Base-by-base conservation (phyloP, 2,113 vertebrate genomes). In the Paracanthobrama guichenoti region DNA sequence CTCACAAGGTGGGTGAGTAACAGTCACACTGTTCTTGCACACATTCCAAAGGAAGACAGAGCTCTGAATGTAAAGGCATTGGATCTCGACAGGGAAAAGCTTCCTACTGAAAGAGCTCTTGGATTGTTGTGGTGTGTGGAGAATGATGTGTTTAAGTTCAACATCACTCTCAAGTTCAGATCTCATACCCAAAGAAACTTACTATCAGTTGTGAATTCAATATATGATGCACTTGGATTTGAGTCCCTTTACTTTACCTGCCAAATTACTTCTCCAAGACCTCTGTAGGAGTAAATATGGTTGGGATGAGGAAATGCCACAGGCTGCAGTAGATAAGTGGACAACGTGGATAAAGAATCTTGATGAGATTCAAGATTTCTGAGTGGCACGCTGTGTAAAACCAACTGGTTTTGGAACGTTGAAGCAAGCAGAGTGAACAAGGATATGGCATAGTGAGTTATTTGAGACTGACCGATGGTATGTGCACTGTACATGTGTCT, bases 271-370 rank as follows among this genome's bases (percentile, higher is more conserved):
- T 66, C 3, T 66, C 26, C 62, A 66, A 66, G 62, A 66, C 14
- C 62, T 66, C 13, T 66, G 26, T 66, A 31, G 28, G 62, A 35
- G 28, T 31, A 66, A 66, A 16, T 31, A 13, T 66, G 62, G 31
- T 42, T 69, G 16, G 66, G 16, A 42, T 42, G 66, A 69, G 66
- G 31, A 69, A 22, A 69, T 69, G 4, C 66, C 31, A 20, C 31
- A 39, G 16, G 31, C 31, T 39, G 35, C 55, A 57, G 55, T 57
- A 7, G 53, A 22, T 22, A 18, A 22, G 31, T 69, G 31, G 66
- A 69, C 18, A 69, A 69, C 31, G 26, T 66, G 62, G 62, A 66
- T 88, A 16, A 14, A 24, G 28, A 76, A 82, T 69, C 16, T 69
- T 69, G 66, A 22, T 22, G 53, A 57, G 53, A 57, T 57, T 9